Conservation (phyloP, 2,797 vertebrate genomes). For the Leptatherina wallacei region DNA sequence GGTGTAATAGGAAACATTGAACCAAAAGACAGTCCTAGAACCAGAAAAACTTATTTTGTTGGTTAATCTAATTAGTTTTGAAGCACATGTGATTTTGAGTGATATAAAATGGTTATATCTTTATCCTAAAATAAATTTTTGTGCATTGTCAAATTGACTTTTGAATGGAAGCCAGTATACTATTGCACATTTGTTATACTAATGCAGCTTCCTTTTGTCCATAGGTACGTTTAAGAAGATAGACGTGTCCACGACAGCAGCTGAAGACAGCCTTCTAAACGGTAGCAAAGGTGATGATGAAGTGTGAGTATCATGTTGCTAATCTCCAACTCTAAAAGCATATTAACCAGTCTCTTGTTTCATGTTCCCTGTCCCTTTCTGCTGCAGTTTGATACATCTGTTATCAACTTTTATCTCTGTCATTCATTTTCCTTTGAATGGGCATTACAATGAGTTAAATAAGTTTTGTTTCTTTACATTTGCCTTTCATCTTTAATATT, state of each 20-base stretch:
- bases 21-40: not conserved
- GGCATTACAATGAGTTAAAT: not conserved
- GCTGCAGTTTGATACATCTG: not conserved
- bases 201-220: slow-evolving; percentile 14
- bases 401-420: not conserved
- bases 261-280: slow-evolving; percentile 70
- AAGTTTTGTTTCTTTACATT: not conserved
- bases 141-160: slow-evolving; percentile 3
- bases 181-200: not conserved
- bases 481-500: not conserved
- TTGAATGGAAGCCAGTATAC: not conserved
- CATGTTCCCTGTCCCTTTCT: not conserved
- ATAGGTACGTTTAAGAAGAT: slow-evolving; percentile 74
- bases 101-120: not conserved
- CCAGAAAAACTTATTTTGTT: not conserved
- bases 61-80: not conserved
- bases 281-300: slow-evolving; percentile 66
- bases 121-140: not conserved
- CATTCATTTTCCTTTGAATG: not conserved
- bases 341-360: not conserved
- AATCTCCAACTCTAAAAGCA: slow-evolving; percentile 1
- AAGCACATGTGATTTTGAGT: not conserved
- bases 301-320: slow-evolving; percentile 74
- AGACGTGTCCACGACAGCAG: slow-evolving; percentile 56
- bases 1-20: not conserved